These are phyloP conservation scores for Tanypteryx hageni DNA, from an alignment of 2,888 invertebrate species.

Conservation along the genomic window DNA sequence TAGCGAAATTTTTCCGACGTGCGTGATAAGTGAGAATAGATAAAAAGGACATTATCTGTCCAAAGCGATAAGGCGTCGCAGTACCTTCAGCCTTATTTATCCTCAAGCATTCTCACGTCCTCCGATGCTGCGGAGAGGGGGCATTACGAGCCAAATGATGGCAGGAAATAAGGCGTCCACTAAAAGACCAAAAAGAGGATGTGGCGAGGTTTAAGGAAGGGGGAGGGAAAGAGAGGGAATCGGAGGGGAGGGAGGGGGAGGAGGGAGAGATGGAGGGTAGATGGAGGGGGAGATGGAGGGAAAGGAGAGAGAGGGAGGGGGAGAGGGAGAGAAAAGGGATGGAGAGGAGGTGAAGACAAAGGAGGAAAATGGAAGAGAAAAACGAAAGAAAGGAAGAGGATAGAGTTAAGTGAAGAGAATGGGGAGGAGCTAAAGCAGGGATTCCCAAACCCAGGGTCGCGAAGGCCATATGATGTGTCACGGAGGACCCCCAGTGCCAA, in stretches of 20 bases:
- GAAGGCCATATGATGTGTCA: no score
- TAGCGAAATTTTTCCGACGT: no score
- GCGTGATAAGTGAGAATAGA: no score
- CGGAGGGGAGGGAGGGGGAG: neutral
- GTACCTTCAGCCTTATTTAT: neutral
- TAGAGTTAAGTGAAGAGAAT: no score
- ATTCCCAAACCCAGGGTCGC: no score
- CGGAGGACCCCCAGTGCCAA: no score
- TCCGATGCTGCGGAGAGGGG: neutral
- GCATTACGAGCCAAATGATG: slow-evolving; percentile 54
- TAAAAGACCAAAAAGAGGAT: slow-evolving; percentile 1
- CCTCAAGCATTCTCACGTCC: slow-evolving; percentile 14
- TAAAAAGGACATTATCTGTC: neutral
- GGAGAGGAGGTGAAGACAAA: no score
- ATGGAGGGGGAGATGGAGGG: neutral
- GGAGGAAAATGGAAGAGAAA: neutral
- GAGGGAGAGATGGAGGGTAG: neutral
- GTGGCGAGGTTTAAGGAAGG: neutral
- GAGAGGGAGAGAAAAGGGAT: no score
- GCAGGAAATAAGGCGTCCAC: slow-evolving; percentile 40
- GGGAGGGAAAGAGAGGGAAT: neutral
- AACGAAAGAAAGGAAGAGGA: no score
- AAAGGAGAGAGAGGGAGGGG: neutral
- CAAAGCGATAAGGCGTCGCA: neutral
- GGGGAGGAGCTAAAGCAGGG: no score